These are phyloP conservation scores for Drosophila helvetica DNA, from an alignment of 2,888 invertebrate genomes.

Conservation along the genomic window DNA sequence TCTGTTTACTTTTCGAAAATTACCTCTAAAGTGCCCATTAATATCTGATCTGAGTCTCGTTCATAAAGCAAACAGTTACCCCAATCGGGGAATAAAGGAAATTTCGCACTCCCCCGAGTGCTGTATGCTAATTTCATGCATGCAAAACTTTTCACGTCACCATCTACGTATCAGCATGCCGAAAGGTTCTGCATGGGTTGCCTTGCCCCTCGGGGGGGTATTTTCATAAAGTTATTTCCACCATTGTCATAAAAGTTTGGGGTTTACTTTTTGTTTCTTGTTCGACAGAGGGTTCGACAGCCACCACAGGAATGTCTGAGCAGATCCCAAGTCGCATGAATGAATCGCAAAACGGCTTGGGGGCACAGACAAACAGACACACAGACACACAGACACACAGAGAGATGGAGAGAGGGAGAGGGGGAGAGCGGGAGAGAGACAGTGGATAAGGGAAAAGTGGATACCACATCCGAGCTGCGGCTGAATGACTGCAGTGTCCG, in stretches of 20 bases:
- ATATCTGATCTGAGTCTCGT: neutral
- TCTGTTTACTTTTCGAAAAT: neutral
- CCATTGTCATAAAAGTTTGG: conserved; percentile 69
- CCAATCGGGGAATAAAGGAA: conserved; percentile 25
- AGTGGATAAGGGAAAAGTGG: conserved; percentile 16
- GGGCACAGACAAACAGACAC: conserved; percentile 14
- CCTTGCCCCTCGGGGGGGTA: conserved; percentile 46
- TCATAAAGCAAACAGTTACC: conserved; percentile 14
- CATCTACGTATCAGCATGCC: too few relatives aligned
- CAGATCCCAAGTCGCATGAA: conserved; percentile 59
- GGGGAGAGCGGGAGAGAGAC: neutral
- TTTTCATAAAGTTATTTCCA: conserved; percentile 67
- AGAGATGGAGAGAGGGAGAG: neutral
- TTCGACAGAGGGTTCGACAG: conserved; percentile 18
- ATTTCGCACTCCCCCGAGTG: conserved; percentile 19
- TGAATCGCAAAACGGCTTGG: conserved; percentile 51
- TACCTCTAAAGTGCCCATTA: neutral
- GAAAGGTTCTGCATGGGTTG: neutral
- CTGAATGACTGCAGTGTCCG: conserved; percentile 40
- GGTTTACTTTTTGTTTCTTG: conserved; percentile 52
- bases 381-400: conserved; percentile 1
- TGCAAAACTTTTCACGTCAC: conserved; percentile 15
- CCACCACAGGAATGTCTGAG: conserved; percentile 30
- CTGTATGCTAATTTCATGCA: conserved; percentile 40
- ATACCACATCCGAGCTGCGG: conserved; percentile 17